These are phyloP conservation scores for Coracopsis vasa DNA, from an alignment of 2,113 vertebrate genomes.

Conservation along the genomic window DNA sequence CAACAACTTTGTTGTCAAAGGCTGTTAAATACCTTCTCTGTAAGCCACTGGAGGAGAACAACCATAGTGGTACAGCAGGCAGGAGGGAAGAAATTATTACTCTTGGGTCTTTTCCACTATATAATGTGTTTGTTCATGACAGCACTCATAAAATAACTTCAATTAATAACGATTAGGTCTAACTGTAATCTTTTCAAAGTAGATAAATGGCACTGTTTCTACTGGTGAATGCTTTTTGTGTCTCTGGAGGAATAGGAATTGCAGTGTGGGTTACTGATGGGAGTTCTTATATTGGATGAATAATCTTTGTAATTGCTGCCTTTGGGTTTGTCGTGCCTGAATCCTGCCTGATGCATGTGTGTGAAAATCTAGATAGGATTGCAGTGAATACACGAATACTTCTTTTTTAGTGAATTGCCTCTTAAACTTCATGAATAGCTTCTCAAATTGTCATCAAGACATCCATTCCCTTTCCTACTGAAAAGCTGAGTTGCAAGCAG, in stretches of 20 bases:
- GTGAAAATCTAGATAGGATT: background rate
- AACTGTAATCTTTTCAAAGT: background rate
- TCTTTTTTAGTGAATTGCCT: background rate
- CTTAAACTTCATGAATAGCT: background rate
- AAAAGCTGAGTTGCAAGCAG: background rate
- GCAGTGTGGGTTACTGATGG: background rate
- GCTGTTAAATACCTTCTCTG: background rate
- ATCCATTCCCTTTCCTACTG: background rate
- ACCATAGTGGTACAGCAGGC: background rate
- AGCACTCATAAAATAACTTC: background rate
- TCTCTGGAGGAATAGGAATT: background rate
- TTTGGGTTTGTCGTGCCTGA: background rate
- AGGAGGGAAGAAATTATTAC: background rate
- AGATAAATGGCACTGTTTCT: background rate
- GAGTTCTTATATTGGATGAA: background rate
- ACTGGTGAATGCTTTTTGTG: background rate
- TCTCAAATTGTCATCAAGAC: background rate
- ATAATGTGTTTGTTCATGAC: background rate
- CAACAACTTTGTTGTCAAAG: background rate
- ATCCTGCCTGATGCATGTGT: background rate
- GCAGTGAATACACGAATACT: background rate
- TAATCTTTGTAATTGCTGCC: background rate
- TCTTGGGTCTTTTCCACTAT: background rate
- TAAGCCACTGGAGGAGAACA: background rate
- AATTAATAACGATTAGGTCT: background rate